Base-by-base conservation (phyloP, 2,113 vertebrate species). In the Neolamprologus sp. region DNA sequence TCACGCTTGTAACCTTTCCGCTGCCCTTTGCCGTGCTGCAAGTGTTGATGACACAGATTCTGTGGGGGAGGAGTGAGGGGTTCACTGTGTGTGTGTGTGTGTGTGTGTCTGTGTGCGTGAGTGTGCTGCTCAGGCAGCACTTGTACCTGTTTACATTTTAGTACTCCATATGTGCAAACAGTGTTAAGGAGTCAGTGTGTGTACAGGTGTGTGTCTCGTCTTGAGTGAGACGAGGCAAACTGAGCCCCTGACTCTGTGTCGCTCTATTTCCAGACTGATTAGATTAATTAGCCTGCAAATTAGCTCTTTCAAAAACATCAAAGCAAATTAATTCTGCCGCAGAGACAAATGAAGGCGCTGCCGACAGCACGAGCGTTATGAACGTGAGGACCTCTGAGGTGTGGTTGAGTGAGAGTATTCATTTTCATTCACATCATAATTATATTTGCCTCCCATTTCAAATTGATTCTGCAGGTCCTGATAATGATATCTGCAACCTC, bases 11-110 rank as follows among this genome's bases (percentile, higher is more conserved):
- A 93, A 96, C 95, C 95, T 96, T 96, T 94, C 91, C 83, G 8
- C 85, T 95, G 95, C 92, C 95, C 95, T 95, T 96, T 95, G 95
- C 88, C 92, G 91, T 95, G 95, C 94, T 91, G 95, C 91, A 94
- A 94, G 95, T 94, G 94, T 96, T 95, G 94, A 96, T 95, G 95
- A 91, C 93, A 93, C 90, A 91, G 91, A 93, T 94, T 92, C 89
- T 75, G 87, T 73, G 87, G 80, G 88, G 91, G 87, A 65, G 84
- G 89, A 80, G 87, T 83, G 63, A 81, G 21, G 45, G 73, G 37
- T 73, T 40, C 8, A 12, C 37, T 21, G 26, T 10, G 26, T 1
- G 21, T 10, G 40, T 71, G 57, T 10, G 40, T 71, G 57, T 37
- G 33, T 73, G 57, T 58, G 51, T 86, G 58, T 63, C 4, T 68